Conservation (phyloP, 2,113 vertebrate genomes). For the Turdus rufiventris region DNA sequence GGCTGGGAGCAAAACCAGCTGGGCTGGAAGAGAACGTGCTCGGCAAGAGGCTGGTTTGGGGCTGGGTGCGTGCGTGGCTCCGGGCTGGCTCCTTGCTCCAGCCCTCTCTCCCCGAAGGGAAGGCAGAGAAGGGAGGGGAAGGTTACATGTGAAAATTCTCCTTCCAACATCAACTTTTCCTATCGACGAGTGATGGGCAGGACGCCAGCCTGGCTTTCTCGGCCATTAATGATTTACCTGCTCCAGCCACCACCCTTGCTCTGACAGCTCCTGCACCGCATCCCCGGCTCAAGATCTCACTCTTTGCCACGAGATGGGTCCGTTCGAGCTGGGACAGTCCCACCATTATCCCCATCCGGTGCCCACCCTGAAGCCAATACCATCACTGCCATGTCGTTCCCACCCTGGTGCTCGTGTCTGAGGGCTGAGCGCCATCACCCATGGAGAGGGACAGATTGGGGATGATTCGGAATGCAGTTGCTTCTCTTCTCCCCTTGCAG, state of each 20-base stretch:
- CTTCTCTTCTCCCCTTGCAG: neutral
- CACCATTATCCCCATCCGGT: no score
- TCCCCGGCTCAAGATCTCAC: neutral
- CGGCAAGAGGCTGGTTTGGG: constrained; percentile 8
- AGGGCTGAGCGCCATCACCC: neutral
- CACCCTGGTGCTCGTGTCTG: neutral
- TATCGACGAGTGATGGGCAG: neutral
- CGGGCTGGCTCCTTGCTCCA: neutral
- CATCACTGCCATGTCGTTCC: neutral
- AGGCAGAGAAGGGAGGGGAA: neutral
- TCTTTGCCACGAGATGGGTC: fast-evolving
- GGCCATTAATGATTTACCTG: constrained; percentile 24
- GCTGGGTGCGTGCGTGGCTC: neutral
- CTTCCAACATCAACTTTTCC: neutral
- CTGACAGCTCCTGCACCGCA: neutral
- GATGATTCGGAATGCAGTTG: neutral
- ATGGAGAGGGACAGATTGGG: fast-evolving
- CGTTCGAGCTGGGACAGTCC: neutral
- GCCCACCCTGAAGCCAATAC: neutral
- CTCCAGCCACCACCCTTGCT: neutral
- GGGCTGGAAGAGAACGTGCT: constrained; percentile 43
- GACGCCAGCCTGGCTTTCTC: constrained; percentile 18
- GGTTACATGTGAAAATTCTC: neutral
- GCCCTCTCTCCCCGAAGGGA: neutral
- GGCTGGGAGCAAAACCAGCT: constrained; percentile 61